phyloP scores from a whole-genome alignment of 2,113 vertebrate genomes.

The Centropus unirufus region DNA sequence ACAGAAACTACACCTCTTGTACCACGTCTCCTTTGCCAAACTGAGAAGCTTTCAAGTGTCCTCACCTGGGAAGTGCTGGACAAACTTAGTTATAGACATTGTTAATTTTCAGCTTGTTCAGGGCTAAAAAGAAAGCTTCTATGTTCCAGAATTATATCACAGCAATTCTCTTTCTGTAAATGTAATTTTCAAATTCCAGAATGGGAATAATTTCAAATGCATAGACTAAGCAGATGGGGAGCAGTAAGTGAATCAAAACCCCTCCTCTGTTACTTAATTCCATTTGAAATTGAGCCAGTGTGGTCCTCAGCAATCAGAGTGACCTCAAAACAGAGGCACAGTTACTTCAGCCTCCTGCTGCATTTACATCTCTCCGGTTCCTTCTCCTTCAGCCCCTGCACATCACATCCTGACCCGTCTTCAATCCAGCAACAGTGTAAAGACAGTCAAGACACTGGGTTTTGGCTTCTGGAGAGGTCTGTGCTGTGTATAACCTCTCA shows the following conservation, averaged over 20 bases:
- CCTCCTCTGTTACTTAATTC: background rate
- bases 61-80: background rate
- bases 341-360: background rate
- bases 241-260: constrained; percentile 1
- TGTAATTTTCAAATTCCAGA: background rate
- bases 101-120: background rate
- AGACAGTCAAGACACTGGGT: background rate
- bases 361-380: background rate
- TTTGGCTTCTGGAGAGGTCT: background rate
- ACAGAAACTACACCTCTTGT: background rate
- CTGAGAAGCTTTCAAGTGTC: background rate
- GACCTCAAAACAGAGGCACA: background rate
- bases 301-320: background rate
- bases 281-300: constrained; percentile 5
- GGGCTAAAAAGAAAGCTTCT: background rate
- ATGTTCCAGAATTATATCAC: background rate
- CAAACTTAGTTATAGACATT: background rate
- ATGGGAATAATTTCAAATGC: constrained; percentile 8
- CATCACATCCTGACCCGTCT: background rate
- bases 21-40: background rate
- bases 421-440: background rate
- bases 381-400: background rate
- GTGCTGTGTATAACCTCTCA: background rate
- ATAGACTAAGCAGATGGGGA: background rate
- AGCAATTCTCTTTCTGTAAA: background rate